These are phyloP conservation scores for Erpornis zantholeuca DNA, from an alignment of 2,113 vertebrate genomes.

Conservation along the genomic window DNA sequence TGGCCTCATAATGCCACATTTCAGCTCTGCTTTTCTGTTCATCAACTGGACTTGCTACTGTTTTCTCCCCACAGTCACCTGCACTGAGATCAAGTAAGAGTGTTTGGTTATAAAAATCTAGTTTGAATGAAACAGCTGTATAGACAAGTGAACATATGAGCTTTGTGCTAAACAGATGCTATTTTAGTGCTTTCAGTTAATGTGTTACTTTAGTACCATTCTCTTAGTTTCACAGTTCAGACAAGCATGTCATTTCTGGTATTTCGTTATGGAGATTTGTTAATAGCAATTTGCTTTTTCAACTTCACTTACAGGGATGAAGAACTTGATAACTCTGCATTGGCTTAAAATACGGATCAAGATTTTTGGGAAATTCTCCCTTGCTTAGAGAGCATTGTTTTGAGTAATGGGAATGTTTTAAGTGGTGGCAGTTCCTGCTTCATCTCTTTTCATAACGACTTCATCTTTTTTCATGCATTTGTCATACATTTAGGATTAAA, in stretches of 20 bases:
- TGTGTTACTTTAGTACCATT: neutral
- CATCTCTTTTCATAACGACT: neutral
- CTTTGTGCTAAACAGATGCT: neutral
- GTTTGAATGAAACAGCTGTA: neutral
- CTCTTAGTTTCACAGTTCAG: neutral
- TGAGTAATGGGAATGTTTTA: neutral
- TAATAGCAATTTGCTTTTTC: neutral
- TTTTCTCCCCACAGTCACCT: neutral
- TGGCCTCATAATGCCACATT: neutral
- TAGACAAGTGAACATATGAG: neutral
- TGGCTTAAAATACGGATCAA: neutral
- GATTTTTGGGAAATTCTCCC: neutral
- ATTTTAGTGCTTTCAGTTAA: neutral
- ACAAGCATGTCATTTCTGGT: neutral
- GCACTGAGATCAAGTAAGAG: constrained; percentile 62
- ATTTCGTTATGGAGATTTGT: neutral
- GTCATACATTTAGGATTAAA: neutral
- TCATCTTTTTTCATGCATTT: neutral
- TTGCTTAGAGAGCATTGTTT: neutral
- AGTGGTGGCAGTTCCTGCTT: neutral
- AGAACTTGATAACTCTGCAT: neutral
- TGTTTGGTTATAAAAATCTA: neutral
- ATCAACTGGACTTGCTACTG: neutral
- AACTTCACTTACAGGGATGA: neutral
- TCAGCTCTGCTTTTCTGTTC: neutral